Percentiles rank a stretch among this genome's conserved stretches.
phyloP scores from a whole-genome alignment of 1,140 invertebrate genomes.

The Tetramorium parvispinum region DNA sequence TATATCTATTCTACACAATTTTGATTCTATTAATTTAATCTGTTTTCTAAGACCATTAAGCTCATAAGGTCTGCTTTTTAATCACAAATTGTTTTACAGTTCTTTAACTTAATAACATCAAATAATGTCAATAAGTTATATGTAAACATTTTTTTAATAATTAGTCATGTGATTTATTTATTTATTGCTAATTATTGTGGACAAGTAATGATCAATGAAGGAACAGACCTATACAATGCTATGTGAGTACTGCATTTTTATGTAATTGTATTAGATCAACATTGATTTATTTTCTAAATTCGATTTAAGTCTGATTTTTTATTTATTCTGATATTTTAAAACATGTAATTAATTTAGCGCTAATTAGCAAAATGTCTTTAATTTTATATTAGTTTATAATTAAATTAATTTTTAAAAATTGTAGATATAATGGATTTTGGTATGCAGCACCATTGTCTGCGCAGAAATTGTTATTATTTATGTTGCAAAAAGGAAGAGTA shows the following conservation, averaged over 20 bases:
- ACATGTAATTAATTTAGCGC: neutral
- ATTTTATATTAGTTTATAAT: neutral
- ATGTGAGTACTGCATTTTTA: constrained; percentile 19
- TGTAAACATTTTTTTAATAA: neutral
- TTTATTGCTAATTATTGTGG: neutral
- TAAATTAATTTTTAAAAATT: neutral
- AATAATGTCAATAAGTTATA: neutral
- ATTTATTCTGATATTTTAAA: neutral
- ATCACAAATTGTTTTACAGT: neutral
- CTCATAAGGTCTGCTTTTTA: neutral
- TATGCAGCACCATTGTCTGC: constrained; percentile 25
- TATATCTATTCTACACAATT: neutral
- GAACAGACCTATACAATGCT: neutral
- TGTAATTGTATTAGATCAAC: neutral
- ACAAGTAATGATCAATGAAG: constrained; percentile 11
- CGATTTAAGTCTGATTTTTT: neutral
- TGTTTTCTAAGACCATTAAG: too few relatives aligned
- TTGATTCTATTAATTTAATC: too few relatives aligned
- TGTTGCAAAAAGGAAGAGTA: constrained; percentile 11
- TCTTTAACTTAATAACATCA: neutral
- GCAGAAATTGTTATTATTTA: constrained; percentile 18
- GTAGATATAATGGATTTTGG: constrained; percentile 31
- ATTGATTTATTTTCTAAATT: neutral
- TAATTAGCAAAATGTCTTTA: neutral
- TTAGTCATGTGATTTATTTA: constrained; percentile 5